Evolutionary conservation across 2,113 vertebrate species (phyloP), one percentile per base, ranked within the genome.

Genomic region (Mobula birostris): DNA sequence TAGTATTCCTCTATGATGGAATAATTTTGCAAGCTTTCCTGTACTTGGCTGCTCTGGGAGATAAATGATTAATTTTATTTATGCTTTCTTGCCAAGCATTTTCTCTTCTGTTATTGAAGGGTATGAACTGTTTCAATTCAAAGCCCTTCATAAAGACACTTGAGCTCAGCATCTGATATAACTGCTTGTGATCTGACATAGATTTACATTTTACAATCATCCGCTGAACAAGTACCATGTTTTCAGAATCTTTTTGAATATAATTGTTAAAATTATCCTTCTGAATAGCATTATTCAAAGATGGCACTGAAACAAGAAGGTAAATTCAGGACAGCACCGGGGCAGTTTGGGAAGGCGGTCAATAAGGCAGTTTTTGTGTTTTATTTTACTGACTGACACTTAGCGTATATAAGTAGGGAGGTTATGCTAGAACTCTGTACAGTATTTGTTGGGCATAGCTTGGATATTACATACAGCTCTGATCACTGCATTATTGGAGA

Each of bases 121-220:
- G 70, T 93, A 56, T 21, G 21, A 93, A 70, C 40, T 29, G 68
- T 74, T 93, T 48, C 68, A 74, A 74, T 74, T 93, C 14, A 93
- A 93, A 93, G 68, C n/a, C 4, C 40, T 74, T 93, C 70, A 76
- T 93, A 70, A 93, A 93, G 91, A 19, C 56, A 93, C 74, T 93
- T 36, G 8, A 14, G 36, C 36, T 74, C 68, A 93, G 24, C 40
- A 76, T 76, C 36, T 56, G 70, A 74, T 93, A 48, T 93, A 90
- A 68, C 61, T 66, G n/a, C n/a, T 90, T 90, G 85, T 90, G 66
- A 36, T n/a, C 29, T 66, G 85, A 90, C 19, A 17, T 63, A 68
- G 85, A 32, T 90, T 61, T 32, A 68, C 63, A 32, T 90, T 61
- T 15, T 19, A 14, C 14, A 90, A 14, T 68, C 12, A 90, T 68